Conservation (phyloP, 1,140 invertebrate species). For the Episyrphus balteatus region DNA sequence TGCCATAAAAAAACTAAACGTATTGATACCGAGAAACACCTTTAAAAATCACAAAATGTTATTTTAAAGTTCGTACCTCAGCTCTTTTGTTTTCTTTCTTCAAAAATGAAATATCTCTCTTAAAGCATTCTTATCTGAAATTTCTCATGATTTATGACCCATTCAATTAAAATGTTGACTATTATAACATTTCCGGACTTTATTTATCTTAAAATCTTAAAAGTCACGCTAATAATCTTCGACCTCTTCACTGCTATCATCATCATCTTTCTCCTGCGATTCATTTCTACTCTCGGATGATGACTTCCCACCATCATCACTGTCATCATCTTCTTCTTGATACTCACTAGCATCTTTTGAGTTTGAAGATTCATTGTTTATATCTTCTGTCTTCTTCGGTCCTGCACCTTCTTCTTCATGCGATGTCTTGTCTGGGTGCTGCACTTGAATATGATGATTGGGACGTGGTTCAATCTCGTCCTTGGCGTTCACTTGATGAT, state of each 20-base stretch:
- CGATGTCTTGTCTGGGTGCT: not conserved
- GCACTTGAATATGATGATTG: not conserved
- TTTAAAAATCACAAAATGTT: too few species aligned
- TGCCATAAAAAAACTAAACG: too few species aligned
- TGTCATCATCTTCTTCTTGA: slow-evolving; percentile 1
- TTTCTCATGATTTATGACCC: too few species aligned
- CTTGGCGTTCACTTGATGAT: slow-evolving; percentile 9
- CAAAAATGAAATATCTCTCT: too few species aligned
- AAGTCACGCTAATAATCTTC: slow-evolving; percentile 1
- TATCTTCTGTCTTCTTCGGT: not conserved
- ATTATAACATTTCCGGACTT: too few species aligned
- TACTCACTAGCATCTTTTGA: not conserved
- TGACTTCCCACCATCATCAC: slow-evolving; percentile 1
- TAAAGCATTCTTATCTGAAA: too few species aligned
- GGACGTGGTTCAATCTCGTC: slow-evolving; percentile 11
- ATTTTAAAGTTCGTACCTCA: too few species aligned
- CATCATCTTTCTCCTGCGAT: not conserved
- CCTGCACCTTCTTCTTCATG: not conserved
- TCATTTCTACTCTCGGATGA: too few species aligned
- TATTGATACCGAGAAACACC: too few species aligned
- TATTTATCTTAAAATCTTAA: too few species aligned
- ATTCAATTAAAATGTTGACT: too few species aligned
- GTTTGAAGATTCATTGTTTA: not conserved
- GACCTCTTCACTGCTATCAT: slow-evolving; percentile 3
- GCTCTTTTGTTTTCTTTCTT: too few species aligned